Conservation (phyloP, 1,140 invertebrate species). For the Eurosta solidaginis region DNA sequence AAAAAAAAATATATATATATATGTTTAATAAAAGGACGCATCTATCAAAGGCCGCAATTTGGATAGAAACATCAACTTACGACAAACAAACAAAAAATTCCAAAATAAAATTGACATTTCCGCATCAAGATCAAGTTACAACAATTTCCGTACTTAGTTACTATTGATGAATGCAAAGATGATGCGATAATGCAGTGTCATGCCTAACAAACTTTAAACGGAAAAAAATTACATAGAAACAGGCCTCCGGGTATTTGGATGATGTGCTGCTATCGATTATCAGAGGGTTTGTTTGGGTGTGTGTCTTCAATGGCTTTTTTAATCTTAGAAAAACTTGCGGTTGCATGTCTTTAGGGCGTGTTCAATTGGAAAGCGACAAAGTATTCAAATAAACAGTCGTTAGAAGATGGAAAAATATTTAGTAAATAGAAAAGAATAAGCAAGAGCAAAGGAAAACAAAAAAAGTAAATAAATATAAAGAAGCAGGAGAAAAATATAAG, state of each 20-base stretch:
- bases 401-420: neutral
- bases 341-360: neutral
- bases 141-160: neutral
- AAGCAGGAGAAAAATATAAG: neutral
- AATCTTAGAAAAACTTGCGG: neutral
- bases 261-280: neutral
- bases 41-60: neutral
- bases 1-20: neutral
- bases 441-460: neutral
- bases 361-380: constrained; percentile 21
- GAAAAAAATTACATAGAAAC: neutral
- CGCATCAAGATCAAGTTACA: constrained; percentile 27
- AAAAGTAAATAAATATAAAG: neutral
- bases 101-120: constrained; percentile 20
- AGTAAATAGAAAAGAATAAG: too few species aligned
- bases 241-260: neutral
- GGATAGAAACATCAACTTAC: neutral
- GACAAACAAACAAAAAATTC: neutral
- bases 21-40: neutral
- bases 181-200: neutral
- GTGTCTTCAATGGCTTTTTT: neutral
- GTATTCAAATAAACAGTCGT: neutral
- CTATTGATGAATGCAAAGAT: constrained; percentile 20
- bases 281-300: neutral
- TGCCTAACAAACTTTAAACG: neutral